phyloP scores from a whole-genome alignment of 2,113 vertebrate species.

The Cnemophilus loriae region DNA sequence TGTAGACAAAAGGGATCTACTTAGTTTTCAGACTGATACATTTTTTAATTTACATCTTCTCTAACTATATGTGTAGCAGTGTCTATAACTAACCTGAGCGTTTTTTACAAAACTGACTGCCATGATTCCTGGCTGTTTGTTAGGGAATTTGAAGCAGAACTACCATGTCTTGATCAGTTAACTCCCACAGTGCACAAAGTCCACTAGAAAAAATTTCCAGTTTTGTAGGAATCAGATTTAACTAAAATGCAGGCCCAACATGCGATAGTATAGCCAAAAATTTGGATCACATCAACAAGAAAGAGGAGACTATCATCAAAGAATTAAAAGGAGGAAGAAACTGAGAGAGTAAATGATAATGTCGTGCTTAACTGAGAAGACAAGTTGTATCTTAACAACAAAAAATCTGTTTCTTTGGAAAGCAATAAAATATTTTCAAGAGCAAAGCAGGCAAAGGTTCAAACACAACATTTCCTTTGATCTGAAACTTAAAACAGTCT shows the following conservation, averaged over 20 bases:
- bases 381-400: background rate
- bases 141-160: background rate
- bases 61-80: rapidly evolving
- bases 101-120: background rate
- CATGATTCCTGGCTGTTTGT: background rate
- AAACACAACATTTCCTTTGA: background rate
- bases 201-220: background rate
- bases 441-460: background rate
- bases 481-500: background rate
- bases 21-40: background rate
- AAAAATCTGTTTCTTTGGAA: background rate
- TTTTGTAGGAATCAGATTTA: background rate
- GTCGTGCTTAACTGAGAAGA: background rate
- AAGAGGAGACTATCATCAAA: background rate
- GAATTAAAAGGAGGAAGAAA: background rate
- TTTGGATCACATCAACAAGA: background rate
- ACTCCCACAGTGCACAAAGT: background rate
- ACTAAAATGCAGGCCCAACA: background rate
- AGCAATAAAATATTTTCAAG: background rate
- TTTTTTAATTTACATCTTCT: background rate
- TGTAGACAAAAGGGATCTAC: background rate
- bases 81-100: background rate
- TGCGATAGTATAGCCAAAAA: background rate
- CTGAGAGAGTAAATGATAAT: background rate
- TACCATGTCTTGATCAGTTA: background rate